Percentiles rank a stretch among this genome's conserved stretches.
phyloP scores from a whole-genome alignment of 2,113 vertebrate genomes.

The Larimichthys polyactis region DNA sequence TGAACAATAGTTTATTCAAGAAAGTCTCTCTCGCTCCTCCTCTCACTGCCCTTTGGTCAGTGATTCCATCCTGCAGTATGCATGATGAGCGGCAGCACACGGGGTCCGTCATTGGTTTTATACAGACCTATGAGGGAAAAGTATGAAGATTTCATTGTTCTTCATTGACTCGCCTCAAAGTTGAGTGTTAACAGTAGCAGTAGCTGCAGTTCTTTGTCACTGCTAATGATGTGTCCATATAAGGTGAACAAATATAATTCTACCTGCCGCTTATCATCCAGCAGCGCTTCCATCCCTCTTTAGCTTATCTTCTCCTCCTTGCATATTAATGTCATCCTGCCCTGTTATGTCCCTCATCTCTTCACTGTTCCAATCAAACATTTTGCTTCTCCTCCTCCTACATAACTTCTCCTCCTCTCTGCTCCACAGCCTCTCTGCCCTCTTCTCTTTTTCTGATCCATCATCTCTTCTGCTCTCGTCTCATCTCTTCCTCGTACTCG shows the following conservation, averaged over 20 bases:
- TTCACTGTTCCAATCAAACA: conserved; percentile 44
- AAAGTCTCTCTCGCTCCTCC: conserved; percentile 69
- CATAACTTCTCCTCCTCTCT: conserved; percentile 34
- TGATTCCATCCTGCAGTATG: conserved; percentile 49
- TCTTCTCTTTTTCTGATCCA: conserved; percentile 43
- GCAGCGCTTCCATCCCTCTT: conserved; percentile 28
- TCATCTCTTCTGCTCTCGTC: conserved; percentile 50
- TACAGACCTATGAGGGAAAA: conserved; percentile 4
- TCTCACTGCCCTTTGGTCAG: conserved; percentile 72
- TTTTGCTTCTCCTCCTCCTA: conserved; percentile 45
- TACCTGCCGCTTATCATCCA: conserved; percentile 48
- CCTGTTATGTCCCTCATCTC: conserved; percentile 32
- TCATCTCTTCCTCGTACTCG: conserved; percentile 58
- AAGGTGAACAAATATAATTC: conserved; percentile 47
- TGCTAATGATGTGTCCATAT: conserved; percentile 60
- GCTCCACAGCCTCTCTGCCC: conserved; percentile 38
- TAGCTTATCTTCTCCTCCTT: conserved; percentile 49
- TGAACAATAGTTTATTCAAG: conserved; percentile 73
- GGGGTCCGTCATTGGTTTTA: conserved; percentile 19
- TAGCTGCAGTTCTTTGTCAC: conserved; percentile 32
- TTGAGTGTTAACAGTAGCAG: conserved; percentile 28
- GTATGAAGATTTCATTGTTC: conserved; percentile 37
- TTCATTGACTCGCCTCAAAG: conserved; percentile 25
- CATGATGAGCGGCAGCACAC: conserved; percentile 32
- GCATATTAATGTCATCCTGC: conserved; percentile 53